A percentile compares a stretch with the other conserved stretches of the same genome.
These are phyloP conservation scores for Copidosoma floridanum DNA, from an alignment of 1,140 invertebrate species.

Conservation along the genomic window DNA sequence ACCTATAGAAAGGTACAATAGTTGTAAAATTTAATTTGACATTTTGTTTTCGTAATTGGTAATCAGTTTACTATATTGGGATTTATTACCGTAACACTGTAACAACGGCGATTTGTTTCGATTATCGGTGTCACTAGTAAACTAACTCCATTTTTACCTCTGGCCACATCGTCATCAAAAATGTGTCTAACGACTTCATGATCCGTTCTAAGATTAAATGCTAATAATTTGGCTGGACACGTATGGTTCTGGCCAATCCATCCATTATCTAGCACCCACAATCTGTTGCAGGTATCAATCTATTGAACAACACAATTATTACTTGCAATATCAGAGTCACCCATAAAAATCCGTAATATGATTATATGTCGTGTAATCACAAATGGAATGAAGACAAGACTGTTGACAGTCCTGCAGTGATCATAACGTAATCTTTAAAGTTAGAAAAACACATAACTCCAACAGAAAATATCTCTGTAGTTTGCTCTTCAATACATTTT, in stretches of 20 bases:
- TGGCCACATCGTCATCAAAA: conserved; percentile 35
- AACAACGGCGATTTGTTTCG: conserved; percentile 25
- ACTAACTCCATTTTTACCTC: conserved; percentile 28
- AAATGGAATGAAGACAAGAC: no score
- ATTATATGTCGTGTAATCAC: no score
- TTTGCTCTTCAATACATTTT: no score
- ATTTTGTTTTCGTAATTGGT: conserved; percentile 24
- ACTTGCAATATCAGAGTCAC: no score
- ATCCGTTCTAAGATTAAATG: conserved; percentile 53
- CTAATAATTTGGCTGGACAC: conserved; percentile 54
- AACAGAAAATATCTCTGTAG: no score
- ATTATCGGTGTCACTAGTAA: conserved; percentile 35
- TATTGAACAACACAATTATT: conserved; percentile 31
- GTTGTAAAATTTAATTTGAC: background rate
- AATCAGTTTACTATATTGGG: no score
- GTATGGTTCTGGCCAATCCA: conserved; percentile 44
- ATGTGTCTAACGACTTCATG: conserved; percentile 47
- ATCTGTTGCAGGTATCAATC: conserved; percentile 56
- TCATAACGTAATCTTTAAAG: no score
- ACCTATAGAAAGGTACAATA: no score
- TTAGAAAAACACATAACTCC: no score
- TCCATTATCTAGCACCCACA: conserved; percentile 58
- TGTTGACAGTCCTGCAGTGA: no score
- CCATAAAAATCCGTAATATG: no score
- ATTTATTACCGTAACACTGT: no score